These are phyloP conservation scores for Galeopsomyia nigrocyanea DNA, from an alignment of 2,888 invertebrate genomes.

Conservation along the genomic window DNA sequence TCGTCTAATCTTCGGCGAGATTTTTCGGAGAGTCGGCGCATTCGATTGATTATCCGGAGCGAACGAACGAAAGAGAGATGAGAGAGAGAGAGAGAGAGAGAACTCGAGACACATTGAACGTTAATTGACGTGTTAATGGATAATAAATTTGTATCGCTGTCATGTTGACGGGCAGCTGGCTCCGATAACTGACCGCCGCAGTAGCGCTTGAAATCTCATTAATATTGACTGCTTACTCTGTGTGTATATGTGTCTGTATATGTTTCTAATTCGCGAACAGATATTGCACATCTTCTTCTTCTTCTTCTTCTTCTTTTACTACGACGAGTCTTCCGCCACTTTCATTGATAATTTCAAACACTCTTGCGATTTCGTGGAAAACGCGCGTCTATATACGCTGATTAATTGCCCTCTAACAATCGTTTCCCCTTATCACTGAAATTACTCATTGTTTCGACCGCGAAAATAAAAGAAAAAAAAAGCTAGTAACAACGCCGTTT, in stretches of 20 bases:
- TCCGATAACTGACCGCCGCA: constrained; percentile 57
- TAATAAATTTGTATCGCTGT: constrained; percentile 62
- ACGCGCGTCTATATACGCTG: not conserved
- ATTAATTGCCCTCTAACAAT: constrained; percentile 47
- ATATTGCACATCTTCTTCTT: constrained; percentile 49
- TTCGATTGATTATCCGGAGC: constrained; percentile 43
- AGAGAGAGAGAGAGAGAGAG: constrained; percentile 32
- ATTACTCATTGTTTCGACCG: not conserved
- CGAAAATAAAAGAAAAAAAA: too few relatives aligned
- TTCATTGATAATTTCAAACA: constrained; percentile 33
- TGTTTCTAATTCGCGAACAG: constrained; percentile 10
- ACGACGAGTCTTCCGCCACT: constrained; percentile 34
- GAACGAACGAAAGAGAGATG: constrained; percentile 42
- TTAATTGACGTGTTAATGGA: constrained; percentile 65
- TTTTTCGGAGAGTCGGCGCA: too few relatives aligned
- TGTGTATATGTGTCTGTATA: not conserved
- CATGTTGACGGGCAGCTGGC: constrained; percentile 36
- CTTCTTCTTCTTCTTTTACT: not conserved
- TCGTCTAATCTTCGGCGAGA: too few relatives aligned
- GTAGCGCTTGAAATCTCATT: constrained; percentile 58
- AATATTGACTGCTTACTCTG: constrained; percentile 36
- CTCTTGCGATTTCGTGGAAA: constrained; percentile 36
- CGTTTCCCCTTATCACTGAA: constrained; percentile 9
- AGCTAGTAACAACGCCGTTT: not conserved
- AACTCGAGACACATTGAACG: constrained; percentile 51